Evolutionary conservation across 1,140 invertebrate species (phyloP).

Genomic region (Lordiphosa mommai): DNA sequence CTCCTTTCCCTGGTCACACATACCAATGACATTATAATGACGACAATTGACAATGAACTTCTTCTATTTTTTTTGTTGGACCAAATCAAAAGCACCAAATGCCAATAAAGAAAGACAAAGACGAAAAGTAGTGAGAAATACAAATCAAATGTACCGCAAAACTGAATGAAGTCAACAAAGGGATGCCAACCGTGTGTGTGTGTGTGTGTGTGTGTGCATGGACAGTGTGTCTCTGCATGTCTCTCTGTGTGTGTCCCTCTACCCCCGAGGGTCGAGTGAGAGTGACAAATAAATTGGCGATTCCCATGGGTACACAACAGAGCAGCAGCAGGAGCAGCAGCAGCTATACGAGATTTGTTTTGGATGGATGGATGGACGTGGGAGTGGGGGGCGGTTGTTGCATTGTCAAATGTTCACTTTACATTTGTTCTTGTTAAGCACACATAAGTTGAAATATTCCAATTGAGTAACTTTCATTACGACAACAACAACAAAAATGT

Average conservation of each 20-base stretch:
- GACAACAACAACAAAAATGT: constrained; percentile 49
- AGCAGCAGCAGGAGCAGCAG: neutral
- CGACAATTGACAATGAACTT: constrained; percentile 46
- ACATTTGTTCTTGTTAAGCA: constrained; percentile 67
- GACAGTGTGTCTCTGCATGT: neutral
- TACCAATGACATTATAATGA: constrained; percentile 62
- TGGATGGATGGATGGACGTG: neutral
- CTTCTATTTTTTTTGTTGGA: constrained; percentile 17
- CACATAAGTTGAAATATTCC: constrained; percentile 78
- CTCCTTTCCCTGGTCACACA: constrained; percentile 31
- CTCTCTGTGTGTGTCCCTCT: neutral
- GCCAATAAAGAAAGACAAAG: constrained; percentile 44
- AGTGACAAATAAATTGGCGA: constrained; percentile 74
- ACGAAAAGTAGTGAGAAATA: constrained; percentile 38
- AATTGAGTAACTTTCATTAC: constrained; percentile 77
- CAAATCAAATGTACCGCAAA: constrained; percentile 78
- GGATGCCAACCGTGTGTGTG: constrained; percentile 34
- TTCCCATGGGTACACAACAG: constrained; percentile 56
- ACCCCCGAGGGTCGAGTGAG: constrained; percentile 35
- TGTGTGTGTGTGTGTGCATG: neutral
- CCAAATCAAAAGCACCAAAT: constrained; percentile 38
- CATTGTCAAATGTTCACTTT: constrained; percentile 72
- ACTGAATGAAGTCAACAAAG: constrained; percentile 75
- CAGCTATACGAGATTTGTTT: neutral
- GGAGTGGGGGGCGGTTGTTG: constrained; percentile 16